phyloP scores from a whole-genome alignment of 1,140 invertebrate species.

The Sarcophaga bullata region DNA sequence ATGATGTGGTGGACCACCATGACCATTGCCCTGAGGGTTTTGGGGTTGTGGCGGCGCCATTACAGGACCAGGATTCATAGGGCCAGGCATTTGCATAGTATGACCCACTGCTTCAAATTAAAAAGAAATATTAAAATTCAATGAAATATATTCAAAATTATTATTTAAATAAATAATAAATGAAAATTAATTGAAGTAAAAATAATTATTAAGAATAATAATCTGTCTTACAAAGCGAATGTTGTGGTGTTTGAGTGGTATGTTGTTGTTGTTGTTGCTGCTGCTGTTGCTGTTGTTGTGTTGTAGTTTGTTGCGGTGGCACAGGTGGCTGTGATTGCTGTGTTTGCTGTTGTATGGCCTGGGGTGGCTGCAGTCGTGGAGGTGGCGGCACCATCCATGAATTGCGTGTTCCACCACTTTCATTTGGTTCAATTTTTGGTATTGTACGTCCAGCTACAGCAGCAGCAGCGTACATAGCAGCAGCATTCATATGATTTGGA shows the following conservation, averaged over 20 bases:
- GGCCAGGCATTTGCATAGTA: constrained; percentile 59
- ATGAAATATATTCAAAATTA: not conserved
- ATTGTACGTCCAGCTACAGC: constrained; percentile 65
- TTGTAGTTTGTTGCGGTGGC: constrained; percentile 52
- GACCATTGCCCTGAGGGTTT: constrained; percentile 58
- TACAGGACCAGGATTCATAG: constrained; percentile 58
- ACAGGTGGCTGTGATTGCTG: constrained; percentile 56
- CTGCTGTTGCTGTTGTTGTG: constrained; percentile 45
- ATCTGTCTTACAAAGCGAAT: constrained; percentile 71
- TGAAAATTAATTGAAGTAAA: constrained; percentile 29
- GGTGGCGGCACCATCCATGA: constrained; percentile 62
- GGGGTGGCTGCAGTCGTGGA: constrained; percentile 51
- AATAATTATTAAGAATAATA: constrained; percentile 66
- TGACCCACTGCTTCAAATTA: constrained; percentile 58
- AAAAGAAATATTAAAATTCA: not conserved
- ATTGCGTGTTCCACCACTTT: constrained; percentile 55
- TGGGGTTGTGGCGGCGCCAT: constrained; percentile 62
- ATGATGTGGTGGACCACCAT: constrained; percentile 46
- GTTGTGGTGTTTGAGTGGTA: constrained; percentile 64
- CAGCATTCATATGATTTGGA: constrained; percentile 66
- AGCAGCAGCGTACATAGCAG: constrained; percentile 66
- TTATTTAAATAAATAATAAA: constrained; percentile 39
- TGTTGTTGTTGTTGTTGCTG: constrained; percentile 55
- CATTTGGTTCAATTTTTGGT: constrained; percentile 67
- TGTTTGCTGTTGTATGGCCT: constrained; percentile 47